These are phyloP conservation scores for Diarsia mendica DNA, from an alignment of 2,888 invertebrate species.

Conservation along the genomic window DNA sequence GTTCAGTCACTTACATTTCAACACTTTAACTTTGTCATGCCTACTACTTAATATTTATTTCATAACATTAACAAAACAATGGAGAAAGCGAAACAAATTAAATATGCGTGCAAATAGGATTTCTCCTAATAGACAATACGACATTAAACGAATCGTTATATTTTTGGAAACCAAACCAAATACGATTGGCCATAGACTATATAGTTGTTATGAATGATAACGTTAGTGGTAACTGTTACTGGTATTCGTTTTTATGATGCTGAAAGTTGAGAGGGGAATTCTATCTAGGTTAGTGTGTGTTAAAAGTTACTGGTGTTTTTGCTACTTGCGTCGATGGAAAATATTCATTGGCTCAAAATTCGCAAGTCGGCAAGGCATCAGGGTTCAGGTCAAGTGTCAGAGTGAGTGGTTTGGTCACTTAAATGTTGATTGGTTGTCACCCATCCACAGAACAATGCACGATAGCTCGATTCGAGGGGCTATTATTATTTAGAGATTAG, in stretches of 20 bases:
- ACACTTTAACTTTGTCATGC: conserved; percentile 55
- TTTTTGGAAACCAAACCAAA: conserved; percentile 59
- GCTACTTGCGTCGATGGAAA: too few relatives aligned
- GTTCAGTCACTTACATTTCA: conserved; percentile 28
- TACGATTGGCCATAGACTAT: conserved; percentile 47
- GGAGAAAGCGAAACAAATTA: conserved; percentile 61
- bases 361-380: too few relatives aligned
- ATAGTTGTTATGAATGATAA: conserved; percentile 3
- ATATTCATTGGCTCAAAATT: too few relatives aligned
- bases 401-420: too few relatives aligned
- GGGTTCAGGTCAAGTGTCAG: too few relatives aligned
- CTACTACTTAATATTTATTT: conserved; percentile 63
- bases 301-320: background rate
- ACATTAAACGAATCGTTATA: conserved; percentile 59
- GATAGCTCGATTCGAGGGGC: too few relatives aligned
- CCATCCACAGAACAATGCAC: too few relatives aligned
- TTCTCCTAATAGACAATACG: conserved; percentile 60
- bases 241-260: conserved; percentile 40
- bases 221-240: conserved; percentile 30
- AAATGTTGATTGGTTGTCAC: too few relatives aligned
- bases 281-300: conserved; percentile 7
- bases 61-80: conserved; percentile 52
- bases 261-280: conserved; percentile 16
- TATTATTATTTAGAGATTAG: too few relatives aligned
- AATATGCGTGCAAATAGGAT: conserved; percentile 51